These are phyloP conservation scores for Himalopsyche kuldschensis DNA, from an alignment of 2,888 invertebrate species.

Conservation along the genomic window DNA sequence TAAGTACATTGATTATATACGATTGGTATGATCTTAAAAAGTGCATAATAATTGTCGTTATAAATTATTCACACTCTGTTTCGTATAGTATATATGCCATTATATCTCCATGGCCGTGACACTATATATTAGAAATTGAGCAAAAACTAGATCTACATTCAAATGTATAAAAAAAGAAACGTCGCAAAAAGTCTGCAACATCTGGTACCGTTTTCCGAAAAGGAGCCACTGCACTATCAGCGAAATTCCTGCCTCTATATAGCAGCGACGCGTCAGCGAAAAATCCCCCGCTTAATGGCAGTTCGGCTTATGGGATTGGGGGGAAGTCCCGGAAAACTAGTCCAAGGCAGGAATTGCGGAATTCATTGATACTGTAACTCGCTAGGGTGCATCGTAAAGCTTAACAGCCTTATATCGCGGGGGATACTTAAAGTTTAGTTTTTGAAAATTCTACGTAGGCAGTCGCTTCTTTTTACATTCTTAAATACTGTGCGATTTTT, in stretches of 20 bases:
- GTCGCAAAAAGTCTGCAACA: neutral
- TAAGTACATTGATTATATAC: too few relatives aligned
- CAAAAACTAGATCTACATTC: neutral
- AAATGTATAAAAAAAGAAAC: neutral
- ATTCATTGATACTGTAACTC: neutral
- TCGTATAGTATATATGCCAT: too few relatives aligned
- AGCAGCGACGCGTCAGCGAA: neutral
- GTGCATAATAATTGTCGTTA: too few relatives aligned
- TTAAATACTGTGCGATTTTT: too few relatives aligned
- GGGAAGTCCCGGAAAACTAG: neutral
- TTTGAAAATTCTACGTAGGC: neutral
- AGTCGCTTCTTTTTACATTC: too few relatives aligned
- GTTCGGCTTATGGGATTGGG: neutral
- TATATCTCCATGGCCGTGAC: too few relatives aligned
- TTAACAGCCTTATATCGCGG: neutral
- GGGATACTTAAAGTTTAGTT: neutral
- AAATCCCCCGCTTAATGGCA: neutral
- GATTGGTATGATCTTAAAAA: too few relatives aligned
- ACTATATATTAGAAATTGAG: too few relatives aligned
- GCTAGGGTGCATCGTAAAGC: neutral
- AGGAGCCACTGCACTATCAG: neutral
- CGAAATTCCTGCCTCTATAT: neutral
- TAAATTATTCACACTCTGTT: too few relatives aligned
- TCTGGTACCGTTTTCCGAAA: neutral
- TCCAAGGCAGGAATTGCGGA: neutral